Base-by-base conservation (phyloP, 2,113 vertebrate genomes). In the Myotis brandtii region DNA sequence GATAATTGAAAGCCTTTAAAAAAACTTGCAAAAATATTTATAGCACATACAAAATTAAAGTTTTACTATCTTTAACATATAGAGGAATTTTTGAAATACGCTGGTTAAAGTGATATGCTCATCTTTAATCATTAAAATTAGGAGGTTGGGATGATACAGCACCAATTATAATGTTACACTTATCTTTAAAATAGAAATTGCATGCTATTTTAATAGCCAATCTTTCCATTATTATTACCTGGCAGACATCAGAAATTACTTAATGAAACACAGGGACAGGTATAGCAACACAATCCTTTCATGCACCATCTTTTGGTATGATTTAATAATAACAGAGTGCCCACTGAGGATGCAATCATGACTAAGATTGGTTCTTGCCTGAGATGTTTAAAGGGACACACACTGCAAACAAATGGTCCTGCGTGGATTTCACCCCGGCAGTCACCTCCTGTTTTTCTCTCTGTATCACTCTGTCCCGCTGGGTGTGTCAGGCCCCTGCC, bases 171-270 rank as follows among this genome's bases (percentile, higher is more conserved):
- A 48, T 64, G 4, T 88, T 80, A 70, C 43, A 8, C 8, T 80
- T 91, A 43, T 8, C 46, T 77, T 82, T 92, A 12, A 88, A 90
- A 86, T 94, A 92, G 11, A 54, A 66, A 54, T 91, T 67, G 9
- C 9, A 93, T 56, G n/a, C 21, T 52, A 50, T 64, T 90, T 91
- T 84, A 79, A 46, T 69, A 67, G 67, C n/a, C 6, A 3, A 43
- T 43, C 52, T 79, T 18, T 86, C 56, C 50, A 67, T 70, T 8
- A 59, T 67, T n/a, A 83, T 86, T 82, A 93, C 25, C 27, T 86
- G 48, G 20, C 14, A 93, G 30, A 77, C 12, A 23, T 50, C 27
- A 95, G 12, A 40, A 32, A 83, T 89, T 86, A 76, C 52, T 95
- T 81, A 86, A 56, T 34, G 86, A 93, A 91, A 50, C n/a, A 2